These are phyloP conservation scores for Cheilosia pagana DNA, from an alignment of 2,888 invertebrate species.

Conservation along the genomic window DNA sequence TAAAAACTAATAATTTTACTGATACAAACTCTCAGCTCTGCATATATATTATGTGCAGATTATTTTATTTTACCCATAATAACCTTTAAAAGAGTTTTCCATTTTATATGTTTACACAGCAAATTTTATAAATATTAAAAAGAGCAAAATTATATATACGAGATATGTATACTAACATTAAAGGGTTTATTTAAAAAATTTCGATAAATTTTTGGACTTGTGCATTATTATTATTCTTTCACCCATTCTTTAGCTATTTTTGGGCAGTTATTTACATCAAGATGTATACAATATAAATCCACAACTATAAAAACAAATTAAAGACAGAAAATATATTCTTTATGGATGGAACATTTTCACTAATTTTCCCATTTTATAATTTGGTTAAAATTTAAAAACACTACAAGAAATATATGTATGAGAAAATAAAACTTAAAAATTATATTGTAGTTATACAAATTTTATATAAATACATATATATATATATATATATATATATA, in stretches of 20 bases:
- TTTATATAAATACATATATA: slow-evolving; percentile 60
- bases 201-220: neutral
- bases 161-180: neutral
- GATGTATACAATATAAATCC: slow-evolving; percentile 13
- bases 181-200: slow-evolving; percentile 19
- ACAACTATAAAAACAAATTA: slow-evolving; percentile 8
- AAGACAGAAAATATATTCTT: slow-evolving; percentile 16
- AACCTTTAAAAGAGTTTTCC: slow-evolving; percentile 6
- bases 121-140: neutral
- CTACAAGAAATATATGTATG: slow-evolving; percentile 16
- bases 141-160: neutral
- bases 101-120: neutral
- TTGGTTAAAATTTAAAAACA: slow-evolving; percentile 34
- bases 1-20: neutral
- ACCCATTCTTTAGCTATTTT: slow-evolving; percentile 11
- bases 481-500: slow-evolving; percentile 41
- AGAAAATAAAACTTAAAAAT: slow-evolving; percentile 12
- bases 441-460: slow-evolving; percentile 73
- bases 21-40: slow-evolving; percentile 47
- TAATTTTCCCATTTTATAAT: slow-evolving; percentile 15
- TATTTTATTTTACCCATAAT: slow-evolving; percentile 14
- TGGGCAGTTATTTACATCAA: slow-evolving; percentile 18
- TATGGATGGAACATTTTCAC: slow-evolving; percentile 22
- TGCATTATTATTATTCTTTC: slow-evolving; percentile 24
- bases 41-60: slow-evolving; percentile 31